phyloP scores from a whole-genome alignment of 2,113 vertebrate species.

The Corythaixoides concolor region DNA sequence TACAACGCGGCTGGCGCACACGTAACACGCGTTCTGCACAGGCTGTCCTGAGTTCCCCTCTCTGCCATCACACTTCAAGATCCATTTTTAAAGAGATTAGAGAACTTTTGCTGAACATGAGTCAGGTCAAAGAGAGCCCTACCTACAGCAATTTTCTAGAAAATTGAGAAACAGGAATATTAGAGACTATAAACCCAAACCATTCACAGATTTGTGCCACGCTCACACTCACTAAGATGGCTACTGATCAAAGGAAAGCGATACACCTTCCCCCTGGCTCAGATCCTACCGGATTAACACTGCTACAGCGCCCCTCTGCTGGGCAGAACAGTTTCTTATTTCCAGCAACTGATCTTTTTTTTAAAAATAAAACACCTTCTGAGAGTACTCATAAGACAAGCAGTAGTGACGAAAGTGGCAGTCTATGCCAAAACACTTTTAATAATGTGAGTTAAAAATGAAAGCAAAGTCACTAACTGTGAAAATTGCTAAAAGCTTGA shows the following conservation, averaged over 20 bases:
- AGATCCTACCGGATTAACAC: background rate
- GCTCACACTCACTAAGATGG: background rate
- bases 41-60: background rate
- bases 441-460: background rate
- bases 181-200: background rate
- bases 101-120: background rate
- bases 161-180: background rate
- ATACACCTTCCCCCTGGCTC: background rate
- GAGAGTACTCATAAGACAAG: background rate
- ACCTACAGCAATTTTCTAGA: background rate
- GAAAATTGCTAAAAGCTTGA: background rate
- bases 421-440: background rate
- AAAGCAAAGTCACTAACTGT: background rate
- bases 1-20: background rate
- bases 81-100: background rate
- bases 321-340: background rate
- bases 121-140: background rate
- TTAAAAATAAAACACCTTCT: background rate
- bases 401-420: background rate
- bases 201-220: background rate
- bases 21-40: background rate
- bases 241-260: background rate
- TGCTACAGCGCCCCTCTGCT: background rate
- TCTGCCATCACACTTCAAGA: background rate
- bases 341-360: background rate